A percentile compares a stretch with the other conserved stretches of the same genome.
phyloP scores from a whole-genome alignment of 2,113 vertebrate species.

The Stigmatopora nigra region DNA sequence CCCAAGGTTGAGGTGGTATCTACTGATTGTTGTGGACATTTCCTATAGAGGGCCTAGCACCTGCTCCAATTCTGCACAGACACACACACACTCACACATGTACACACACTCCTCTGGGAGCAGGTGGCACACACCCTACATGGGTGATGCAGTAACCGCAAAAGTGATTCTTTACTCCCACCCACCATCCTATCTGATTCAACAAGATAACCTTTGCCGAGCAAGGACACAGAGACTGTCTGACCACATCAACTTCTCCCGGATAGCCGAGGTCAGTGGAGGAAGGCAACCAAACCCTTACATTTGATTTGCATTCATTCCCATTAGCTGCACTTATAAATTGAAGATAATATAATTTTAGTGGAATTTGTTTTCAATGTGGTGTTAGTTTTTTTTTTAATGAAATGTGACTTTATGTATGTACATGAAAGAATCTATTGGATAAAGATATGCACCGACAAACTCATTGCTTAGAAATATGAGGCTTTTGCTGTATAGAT shows the following conservation, averaged over 20 bases:
- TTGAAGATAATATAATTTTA: background rate
- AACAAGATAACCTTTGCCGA: slow-evolving; percentile 57
- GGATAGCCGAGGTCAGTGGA: slow-evolving; percentile 40
- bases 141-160: slow-evolving; percentile 42
- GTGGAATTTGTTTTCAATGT: slow-evolving; percentile 2
- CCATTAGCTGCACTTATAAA: background rate
- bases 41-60: slow-evolving; percentile 49
- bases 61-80: slow-evolving; percentile 42
- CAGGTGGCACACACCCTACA: slow-evolving; percentile 53
- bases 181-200: slow-evolving; percentile 51
- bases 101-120: slow-evolving; percentile 38
- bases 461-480: too few species aligned
- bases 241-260: slow-evolving; percentile 53
- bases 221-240: slow-evolving; percentile 57
- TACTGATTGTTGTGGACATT: slow-evolving; percentile 69
- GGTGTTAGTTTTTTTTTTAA: background rate
- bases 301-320: background rate
- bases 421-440: background rate
- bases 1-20: slow-evolving; percentile 67
- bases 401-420: background rate
- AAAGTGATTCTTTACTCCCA: slow-evolving; percentile 56
- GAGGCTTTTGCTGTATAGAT: too few species aligned
- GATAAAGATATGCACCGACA: too few species aligned
- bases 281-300: slow-evolving; percentile 36
- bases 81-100: slow-evolving; percentile 10